Evolutionary conservation across 2,888 invertebrate species (phyloP), one percentile per base, ranked within the genome.

Genomic region (Hanleya hanleyi): DNA sequence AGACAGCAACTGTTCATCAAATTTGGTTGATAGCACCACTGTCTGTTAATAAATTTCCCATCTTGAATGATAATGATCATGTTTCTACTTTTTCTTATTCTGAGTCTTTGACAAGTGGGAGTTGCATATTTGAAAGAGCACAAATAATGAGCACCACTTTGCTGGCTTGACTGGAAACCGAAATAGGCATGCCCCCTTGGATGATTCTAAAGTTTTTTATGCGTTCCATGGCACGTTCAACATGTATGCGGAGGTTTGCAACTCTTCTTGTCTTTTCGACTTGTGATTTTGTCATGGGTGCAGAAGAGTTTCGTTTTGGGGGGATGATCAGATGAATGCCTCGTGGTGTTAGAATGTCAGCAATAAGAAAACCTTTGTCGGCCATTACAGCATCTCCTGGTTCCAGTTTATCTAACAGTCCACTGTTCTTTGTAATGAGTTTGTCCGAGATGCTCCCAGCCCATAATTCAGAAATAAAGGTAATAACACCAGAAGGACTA

Each of bases 341-440:
- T 51, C 37, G 57, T 38, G 41, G 29, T 49, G 49, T 65, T 37
- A 69, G 67, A 26, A 73, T 38, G 33, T 75, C 71, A 12, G 75
- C 69, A 67, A 77, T 75, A 35, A 61, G 37, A 69, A 74, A 74
- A 6, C 77, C 72, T 51, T 74, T 77, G 50, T 77, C 77, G 12
- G 77, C 74, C 74, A 77, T 77, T 22, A 77, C 72, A 61, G 62
- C 62, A 67, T 77, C 75, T 51, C 71, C 66, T 36, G 57, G 47
- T 49, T 77, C 77, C 1, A 79, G n/a, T 9, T 77, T 61, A 32
- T 61, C 37, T 3, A 76, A 0, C 9, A 79, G 41, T 35, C 74
- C 76, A 61, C 41, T 69, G 22, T 47, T 50, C 1, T 12, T 36
- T 9, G 73, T 76, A 5, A 77, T 70, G 1, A 61, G 26, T 47